Percentiles rank a stretch among this genome's conserved stretches.
phyloP scores from a whole-genome alignment of 2,113 vertebrate genomes.

The Coryphaenoides rupestris region DNA sequence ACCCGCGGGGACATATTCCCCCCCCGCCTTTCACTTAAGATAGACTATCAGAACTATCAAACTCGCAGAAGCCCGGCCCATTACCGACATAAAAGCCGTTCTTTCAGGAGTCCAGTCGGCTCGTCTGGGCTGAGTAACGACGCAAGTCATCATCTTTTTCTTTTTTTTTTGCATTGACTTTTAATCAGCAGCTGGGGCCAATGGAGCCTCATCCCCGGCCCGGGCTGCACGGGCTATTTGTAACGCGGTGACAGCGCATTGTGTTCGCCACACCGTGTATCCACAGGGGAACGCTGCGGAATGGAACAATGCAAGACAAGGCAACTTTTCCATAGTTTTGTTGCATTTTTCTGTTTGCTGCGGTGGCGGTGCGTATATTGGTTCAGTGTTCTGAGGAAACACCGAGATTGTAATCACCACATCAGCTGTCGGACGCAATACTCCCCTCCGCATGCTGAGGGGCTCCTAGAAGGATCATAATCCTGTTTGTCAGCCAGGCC shows the following conservation, averaged over 20 bases:
- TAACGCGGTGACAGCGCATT: too few relatives aligned
- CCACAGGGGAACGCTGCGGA: slow-evolving; percentile 7
- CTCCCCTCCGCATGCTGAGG: not conserved
- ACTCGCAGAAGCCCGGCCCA: slow-evolving; percentile 19
- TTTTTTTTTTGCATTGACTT: slow-evolving; percentile 27
- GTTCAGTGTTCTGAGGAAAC: not conserved
- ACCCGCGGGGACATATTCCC: slow-evolving; percentile 36
- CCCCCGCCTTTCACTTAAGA: slow-evolving; percentile 34
- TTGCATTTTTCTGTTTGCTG: too few relatives aligned
- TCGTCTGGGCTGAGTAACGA: slow-evolving; percentile 34
- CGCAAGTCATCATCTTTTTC: slow-evolving; percentile 28
- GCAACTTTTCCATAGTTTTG: too few relatives aligned
- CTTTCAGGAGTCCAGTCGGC: slow-evolving; percentile 26
- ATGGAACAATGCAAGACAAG: not conserved
- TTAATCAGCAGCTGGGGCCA: slow-evolving; percentile 18
- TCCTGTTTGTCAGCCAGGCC: not conserved
- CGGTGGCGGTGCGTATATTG: not conserved
- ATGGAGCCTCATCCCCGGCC: too few relatives aligned
- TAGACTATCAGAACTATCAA: slow-evolving; percentile 46
- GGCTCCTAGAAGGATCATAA: slow-evolving; percentile 6
- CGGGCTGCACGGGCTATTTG: too few relatives aligned
- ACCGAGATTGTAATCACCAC: not conserved
- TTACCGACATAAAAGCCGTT: slow-evolving; percentile 18
- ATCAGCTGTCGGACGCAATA: not conserved
- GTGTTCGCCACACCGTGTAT: not conserved